Evolutionary conservation across 2,797 vertebrate genomes (phyloP), one percentile per base, ranked within the genome.

Genomic region (Trachops cirrhosus): DNA sequence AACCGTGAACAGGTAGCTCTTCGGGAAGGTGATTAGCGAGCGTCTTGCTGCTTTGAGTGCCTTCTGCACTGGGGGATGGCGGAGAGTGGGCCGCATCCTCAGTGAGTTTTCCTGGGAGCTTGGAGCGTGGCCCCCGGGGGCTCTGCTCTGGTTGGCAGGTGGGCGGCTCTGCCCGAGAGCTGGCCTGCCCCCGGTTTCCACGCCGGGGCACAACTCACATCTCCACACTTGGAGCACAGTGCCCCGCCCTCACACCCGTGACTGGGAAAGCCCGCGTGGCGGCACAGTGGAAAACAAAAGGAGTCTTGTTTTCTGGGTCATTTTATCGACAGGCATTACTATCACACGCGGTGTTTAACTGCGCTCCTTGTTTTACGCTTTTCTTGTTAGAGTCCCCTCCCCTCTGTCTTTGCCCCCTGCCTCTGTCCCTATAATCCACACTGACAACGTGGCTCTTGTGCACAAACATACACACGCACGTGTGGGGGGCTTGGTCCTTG

Each of bases 341-440:
- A 34, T n/a, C 24, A n/a, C 50, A 16, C 26, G 1, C n/a, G 11
- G 44, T 22, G 86, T 86, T 67, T 67, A 54, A 80, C 9, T 50
- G n/a, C 3, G 9, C 0, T 34, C 46, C 34, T n/a, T 75, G 18
- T 57, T 54, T 71, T 46, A 70, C 34, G 16, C 39, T 71, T n/a
- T 16, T 75, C 57, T 24, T 41, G n/a, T 68, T 67, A 26, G 6
- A 34, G 41, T 32, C 9, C 9, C 24, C 24, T 34, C 48, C 62
- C 15, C 19, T 37, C 67, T 68, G 34, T 59, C n/a, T 34, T 46
- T 18, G 16, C 19, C 8, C 11, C 75, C 24, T 32, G 9, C 32
- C 46, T 68, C 59, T 68, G 37, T 68, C 54, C 0, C 0, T 7
- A 0, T 22, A 37, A 22, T 24, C 18, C 22, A 0, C 18, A 2